Evolutionary conservation across 2,888 invertebrate species (phyloP), one percentile per base, ranked within the genome.

Genomic region (Eupithecia subfuscata): DNA sequence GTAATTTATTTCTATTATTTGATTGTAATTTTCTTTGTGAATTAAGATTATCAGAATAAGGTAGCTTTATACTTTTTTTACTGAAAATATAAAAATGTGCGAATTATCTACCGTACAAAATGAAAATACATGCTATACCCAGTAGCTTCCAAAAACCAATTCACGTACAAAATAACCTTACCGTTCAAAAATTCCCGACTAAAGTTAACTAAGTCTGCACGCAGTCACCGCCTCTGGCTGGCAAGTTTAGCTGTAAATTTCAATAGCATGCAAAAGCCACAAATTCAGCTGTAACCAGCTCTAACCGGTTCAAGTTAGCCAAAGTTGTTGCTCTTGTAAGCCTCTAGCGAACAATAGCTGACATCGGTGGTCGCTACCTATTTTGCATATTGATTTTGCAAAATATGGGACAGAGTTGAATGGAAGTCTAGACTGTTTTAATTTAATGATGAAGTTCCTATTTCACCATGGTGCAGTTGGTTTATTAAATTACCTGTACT

Each of bases 211-310:
- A 86, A 68, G 78, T 81, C 74, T 82, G 81, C 84, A 84, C 82
- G 83, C 82, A 86, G 85, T 88, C 86, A 87, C 87, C 86, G 84
- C 80, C 84, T 82, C 85, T 82, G 84, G 88, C 87, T 87, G 88
- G 83, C 84, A 82, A 92, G 92, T 92, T 88, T 82, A 87, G 89
- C 90, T 89, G 92, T 94, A 94, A 94, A 94, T 93, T 93, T 92
- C 91, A 92, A 93, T 92, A 91, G 89, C 88, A 89, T 87, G 90
- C 90, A 89, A 90, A 92, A 87, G 90, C 92, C 90, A 92, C 92
- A 92, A 92, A 92, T 93, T 94, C 89, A 88, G 85, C 83, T 82
- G 85, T 85, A 86, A 87, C 88, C 85, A 86, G 90, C 88, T 89
- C 88, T 88, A 86, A 87, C 89, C 85, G 86, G 88, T 87, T 88